A percentile compares a stretch with the other conserved stretches of the same genome.
Conservation (phyloP, 2,113 vertebrate genomes). For the Hemichromis elongatus region DNA sequence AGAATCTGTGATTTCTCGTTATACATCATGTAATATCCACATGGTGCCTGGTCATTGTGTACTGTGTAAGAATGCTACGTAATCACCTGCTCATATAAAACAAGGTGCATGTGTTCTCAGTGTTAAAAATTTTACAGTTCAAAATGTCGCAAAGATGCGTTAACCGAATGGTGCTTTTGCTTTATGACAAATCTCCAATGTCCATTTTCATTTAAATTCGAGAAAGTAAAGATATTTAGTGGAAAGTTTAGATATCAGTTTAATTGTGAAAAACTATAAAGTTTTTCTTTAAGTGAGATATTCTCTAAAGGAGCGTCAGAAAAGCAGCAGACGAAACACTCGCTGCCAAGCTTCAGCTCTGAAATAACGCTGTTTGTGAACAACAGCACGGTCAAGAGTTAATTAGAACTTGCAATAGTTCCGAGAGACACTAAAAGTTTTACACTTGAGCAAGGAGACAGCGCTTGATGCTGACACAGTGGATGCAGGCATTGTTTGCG, state of each 20-base stretch:
- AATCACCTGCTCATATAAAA: background rate
- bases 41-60: background rate
- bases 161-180: too few species aligned
- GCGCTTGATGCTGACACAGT: background rate
- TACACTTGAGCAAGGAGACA: background rate
- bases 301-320: background rate
- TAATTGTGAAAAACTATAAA: background rate
- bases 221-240: background rate
- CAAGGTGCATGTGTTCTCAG: background rate
- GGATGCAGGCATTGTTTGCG: background rate
- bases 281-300: background rate
- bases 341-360: background rate
- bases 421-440: background rate
- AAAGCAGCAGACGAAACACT: background rate
- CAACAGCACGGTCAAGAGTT: background rate
- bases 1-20: background rate
- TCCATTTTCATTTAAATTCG: background rate
- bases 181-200: background rate
- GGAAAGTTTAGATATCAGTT: background rate
- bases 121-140: background rate
- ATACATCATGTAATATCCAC: background rate
- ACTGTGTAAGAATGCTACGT: background rate
- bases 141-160: background rate
- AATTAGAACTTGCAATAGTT: constrained; percentile 5
- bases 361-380: background rate